Percentiles rank a stretch among this genome's conserved stretches.
Evolutionary conservation across 53 echinoderm and acorn worm genomes (phyloP).

Genomic region (Temnopleurus reevesii): DNA sequence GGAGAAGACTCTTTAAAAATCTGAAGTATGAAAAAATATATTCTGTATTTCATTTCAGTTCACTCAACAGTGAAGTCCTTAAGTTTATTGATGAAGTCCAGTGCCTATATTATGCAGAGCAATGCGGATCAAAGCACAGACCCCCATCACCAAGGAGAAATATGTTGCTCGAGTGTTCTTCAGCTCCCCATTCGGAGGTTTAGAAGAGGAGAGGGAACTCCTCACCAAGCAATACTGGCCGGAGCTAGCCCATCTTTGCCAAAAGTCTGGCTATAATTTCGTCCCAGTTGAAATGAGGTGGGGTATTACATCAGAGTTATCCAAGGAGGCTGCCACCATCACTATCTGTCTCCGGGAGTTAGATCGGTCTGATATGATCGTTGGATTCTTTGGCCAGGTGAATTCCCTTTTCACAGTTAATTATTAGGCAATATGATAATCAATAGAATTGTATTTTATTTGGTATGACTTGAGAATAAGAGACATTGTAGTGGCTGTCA

Average conservation of each 20-base stretch:
- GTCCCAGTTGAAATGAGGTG: constrained; percentile 88
- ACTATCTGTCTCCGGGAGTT: constrained; percentile 83
- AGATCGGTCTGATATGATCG: constrained; percentile 80
- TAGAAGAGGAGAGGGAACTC: constrained; percentile 81
- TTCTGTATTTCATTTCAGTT: no score
- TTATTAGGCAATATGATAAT: no score
- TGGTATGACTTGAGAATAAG: no score
- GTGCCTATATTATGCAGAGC: no score
- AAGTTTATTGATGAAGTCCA: no score
- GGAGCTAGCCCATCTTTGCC: constrained; percentile 74
- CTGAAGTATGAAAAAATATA: no score
- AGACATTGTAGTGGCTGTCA: no score
- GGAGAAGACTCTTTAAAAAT: no score
- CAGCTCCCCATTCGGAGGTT: constrained; percentile 86
- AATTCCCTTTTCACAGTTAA: no score
- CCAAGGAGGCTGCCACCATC: constrained; percentile 80
- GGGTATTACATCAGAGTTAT: constrained; percentile 83
- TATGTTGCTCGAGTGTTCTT: constrained; percentile 55
- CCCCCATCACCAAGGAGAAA: constrained; percentile 42
- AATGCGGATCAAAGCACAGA: constrained; percentile 11
- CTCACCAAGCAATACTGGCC: constrained; percentile 94
- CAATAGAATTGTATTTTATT: no score
- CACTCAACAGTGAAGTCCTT: no score
- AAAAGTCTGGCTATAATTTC: constrained; percentile 80
- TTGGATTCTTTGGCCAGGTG: constrained; percentile 96